Evolutionary conservation across 2,888 invertebrate species (phyloP).

Genomic region (Aleiodes leptofemur): DNA sequence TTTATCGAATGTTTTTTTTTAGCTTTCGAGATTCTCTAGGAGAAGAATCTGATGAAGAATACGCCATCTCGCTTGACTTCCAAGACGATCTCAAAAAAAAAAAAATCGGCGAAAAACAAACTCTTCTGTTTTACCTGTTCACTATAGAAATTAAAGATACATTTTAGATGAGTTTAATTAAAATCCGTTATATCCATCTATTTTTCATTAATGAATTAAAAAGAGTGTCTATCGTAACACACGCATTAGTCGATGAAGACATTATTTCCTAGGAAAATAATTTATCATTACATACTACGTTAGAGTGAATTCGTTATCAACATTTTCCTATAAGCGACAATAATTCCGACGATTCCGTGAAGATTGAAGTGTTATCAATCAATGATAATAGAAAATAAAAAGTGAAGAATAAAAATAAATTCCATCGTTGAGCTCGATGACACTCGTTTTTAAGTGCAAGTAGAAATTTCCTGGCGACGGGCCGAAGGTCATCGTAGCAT

Average conservation of each 20-base stretch:
- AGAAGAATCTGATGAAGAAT: too few relatives aligned
- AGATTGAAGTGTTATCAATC: slow-evolving; percentile 18
- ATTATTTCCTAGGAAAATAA: neutral
- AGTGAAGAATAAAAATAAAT: slow-evolving; percentile 1
- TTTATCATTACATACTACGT: neutral
- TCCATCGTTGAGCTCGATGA: slow-evolving; percentile 9
- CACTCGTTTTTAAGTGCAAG: neutral
- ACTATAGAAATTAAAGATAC: too few relatives aligned
- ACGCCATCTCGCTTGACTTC: too few relatives aligned
- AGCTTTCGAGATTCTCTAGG: too few relatives aligned
- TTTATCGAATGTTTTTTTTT: too few relatives aligned
- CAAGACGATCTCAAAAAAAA: too few relatives aligned
- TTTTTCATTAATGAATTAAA: too few relatives aligned
- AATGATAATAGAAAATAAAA: slow-evolving; percentile 10
- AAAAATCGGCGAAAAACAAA: too few relatives aligned
- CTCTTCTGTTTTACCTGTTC: too few relatives aligned
- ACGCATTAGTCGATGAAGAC: neutral
- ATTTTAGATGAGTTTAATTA: too few relatives aligned
- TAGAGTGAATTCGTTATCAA: neutral
- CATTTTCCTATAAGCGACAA: slow-evolving; percentile 8
- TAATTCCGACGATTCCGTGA: slow-evolving; percentile 27
- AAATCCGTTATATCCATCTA: too few relatives aligned
- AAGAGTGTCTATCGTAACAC: too few relatives aligned
- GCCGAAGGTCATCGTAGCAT: slow-evolving; percentile 23
- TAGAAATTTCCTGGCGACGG: slow-evolving; percentile 5